Conservation (phyloP, 1,140 invertebrate species). For the Meloidogyne floridensis region DNA sequence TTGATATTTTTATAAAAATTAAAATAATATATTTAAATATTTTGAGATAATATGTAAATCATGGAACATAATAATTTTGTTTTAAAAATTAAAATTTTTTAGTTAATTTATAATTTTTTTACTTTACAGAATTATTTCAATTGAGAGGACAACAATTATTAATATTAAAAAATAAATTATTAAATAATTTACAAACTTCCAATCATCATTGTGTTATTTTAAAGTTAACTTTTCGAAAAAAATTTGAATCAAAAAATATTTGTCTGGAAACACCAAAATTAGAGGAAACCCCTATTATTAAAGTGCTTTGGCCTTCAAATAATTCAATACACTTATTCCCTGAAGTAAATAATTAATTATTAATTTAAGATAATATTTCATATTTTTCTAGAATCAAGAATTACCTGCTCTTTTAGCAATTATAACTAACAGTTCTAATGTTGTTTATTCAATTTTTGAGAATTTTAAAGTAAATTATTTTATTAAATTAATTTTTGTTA, state of each 20-base stretch:
- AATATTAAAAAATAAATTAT: background rate
- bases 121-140: background rate
- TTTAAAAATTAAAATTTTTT: too few species aligned
- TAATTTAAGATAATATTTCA: background rate
- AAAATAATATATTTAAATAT: background rate
- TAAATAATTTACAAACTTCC: background rate
- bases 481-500: background rate
- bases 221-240: background rate
- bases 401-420: background rate
- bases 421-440: background rate
- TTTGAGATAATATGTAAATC: too few species aligned
- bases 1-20: background rate
- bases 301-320: conserved; percentile 3
- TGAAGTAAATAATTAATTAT: background rate
- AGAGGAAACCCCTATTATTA: background rate
- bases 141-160: background rate
- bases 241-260: background rate
- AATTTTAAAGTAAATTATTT: conserved; percentile 17
- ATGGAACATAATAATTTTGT: too few species aligned
- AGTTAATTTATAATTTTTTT: background rate
- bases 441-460: background rate
- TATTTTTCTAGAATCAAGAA: background rate
- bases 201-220: background rate
- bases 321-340: conserved; percentile 2
- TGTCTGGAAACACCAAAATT: background rate